These are phyloP conservation scores for Notothenia rossii DNA, from an alignment of 2,113 vertebrate genomes.

Conservation along the genomic window DNA sequence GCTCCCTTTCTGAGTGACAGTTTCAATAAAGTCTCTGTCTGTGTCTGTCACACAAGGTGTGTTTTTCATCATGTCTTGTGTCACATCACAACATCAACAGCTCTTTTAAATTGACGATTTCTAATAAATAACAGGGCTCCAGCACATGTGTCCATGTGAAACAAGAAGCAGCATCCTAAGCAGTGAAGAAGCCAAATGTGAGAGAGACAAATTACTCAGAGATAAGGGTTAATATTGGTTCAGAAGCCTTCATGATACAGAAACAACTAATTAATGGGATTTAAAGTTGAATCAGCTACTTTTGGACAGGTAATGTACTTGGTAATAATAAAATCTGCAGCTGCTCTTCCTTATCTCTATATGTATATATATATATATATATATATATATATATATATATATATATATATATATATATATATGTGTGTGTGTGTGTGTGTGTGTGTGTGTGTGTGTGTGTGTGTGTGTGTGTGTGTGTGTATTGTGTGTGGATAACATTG, in stretches of 20 bases:
- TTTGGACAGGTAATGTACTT: constrained; percentile 17
- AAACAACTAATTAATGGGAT: background rate
- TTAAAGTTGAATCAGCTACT: constrained; percentile 18
- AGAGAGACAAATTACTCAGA: background rate
- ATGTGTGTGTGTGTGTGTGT: background rate
- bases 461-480: background rate
- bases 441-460: too few relatives aligned
- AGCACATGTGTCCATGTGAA: background rate
- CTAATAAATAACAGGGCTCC: background rate
- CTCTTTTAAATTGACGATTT: background rate
- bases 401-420: too few relatives aligned
- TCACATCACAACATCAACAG: background rate
- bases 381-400: too few relatives aligned
- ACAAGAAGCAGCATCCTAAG: background rate
- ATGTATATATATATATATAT: too few relatives aligned
- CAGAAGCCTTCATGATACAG: background rate
- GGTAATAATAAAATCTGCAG: background rate
- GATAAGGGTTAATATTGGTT: background rate
- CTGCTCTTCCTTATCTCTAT: constrained; percentile 2
- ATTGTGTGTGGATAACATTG: background rate
- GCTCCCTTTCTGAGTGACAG: constrained; percentile 15
- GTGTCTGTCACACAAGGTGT: background rate
- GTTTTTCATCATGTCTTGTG: background rate
- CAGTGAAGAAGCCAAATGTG: background rate
- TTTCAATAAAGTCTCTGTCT: constrained; percentile 24